Conservation (phyloP, 2,888 invertebrate genomes). For the Drosophila longiperda region DNA sequence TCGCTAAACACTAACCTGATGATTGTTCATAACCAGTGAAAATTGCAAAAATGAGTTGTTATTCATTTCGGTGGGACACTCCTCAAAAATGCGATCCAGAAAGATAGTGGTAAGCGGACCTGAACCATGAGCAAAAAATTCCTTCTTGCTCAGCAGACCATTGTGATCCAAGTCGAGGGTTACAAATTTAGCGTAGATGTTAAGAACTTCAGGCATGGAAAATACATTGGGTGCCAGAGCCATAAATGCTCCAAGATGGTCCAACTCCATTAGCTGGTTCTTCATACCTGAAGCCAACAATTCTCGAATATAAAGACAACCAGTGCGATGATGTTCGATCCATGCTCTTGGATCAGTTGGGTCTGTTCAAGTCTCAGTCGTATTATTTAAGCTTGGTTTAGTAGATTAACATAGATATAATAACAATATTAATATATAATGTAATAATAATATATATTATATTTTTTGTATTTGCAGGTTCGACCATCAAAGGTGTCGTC, state of each 20-base stretch:
- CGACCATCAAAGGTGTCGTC: slow-evolving; percentile 91
- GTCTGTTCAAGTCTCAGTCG: neutral
- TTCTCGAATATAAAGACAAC: slow-evolving; percentile 95
- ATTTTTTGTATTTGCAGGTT: slow-evolving; percentile 87
- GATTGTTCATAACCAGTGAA: slow-evolving; percentile 96
- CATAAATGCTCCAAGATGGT: slow-evolving; percentile 85
- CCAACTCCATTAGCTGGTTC: slow-evolving; percentile 94
- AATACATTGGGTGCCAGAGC: slow-evolving; percentile 92
- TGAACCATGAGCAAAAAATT: slow-evolving; percentile 95
- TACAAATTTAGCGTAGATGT: slow-evolving; percentile 97
- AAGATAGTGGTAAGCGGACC: slow-evolving; percentile 96
- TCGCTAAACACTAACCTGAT: slow-evolving; percentile 87
- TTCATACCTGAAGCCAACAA: slow-evolving; percentile 92
- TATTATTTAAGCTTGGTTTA: neutral
- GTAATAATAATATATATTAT: neutral
- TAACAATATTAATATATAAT: neutral
- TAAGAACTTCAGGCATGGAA: slow-evolving; percentile 93
- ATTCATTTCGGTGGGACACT: slow-evolving; percentile 97
- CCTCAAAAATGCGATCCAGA: slow-evolving; percentile 96
- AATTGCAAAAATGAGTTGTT: slow-evolving; percentile 98
- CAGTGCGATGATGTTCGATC: slow-evolving; percentile 92
- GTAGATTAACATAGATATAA: neutral
- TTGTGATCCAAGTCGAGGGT: slow-evolving; percentile 97
- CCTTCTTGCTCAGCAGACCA: slow-evolving; percentile 96
- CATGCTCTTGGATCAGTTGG: too few species aligned